Percentiles rank a stretch among this genome's conserved stretches.
Conservation (phyloP, 30 jellyfish, hydroid and myxozoan genomes). For the Nemopilema nomurai region DNA sequence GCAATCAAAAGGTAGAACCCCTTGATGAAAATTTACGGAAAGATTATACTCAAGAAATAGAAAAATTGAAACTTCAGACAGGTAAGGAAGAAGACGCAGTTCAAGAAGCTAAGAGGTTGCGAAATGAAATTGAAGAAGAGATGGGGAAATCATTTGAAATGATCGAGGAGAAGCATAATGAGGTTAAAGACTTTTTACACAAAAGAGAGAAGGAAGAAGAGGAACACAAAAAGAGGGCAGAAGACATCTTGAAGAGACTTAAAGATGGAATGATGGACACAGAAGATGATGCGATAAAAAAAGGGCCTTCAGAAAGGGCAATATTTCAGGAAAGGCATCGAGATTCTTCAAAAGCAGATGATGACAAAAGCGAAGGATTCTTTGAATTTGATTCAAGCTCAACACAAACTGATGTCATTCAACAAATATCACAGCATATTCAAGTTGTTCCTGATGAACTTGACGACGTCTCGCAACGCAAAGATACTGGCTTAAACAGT, state of each 20-base stretch:
- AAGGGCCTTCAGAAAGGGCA: too few species aligned
- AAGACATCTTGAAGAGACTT: slow-evolving; percentile 47
- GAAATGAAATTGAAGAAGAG: slow-evolving; percentile 57
- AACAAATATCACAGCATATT: slow-evolving; percentile 12
- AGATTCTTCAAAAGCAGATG: not conserved
- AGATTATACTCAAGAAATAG: slow-evolving; percentile 26
- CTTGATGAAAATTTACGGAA: not conserved
- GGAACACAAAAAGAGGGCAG: slow-evolving; percentile 59
- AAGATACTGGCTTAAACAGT: not conserved
- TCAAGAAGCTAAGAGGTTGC: slow-evolving; percentile 46
- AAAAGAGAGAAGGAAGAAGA: slow-evolving; percentile 63
- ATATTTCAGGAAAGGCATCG: too few species aligned
- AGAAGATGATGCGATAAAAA: slow-evolving; percentile 27
- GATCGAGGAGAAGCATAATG: slow-evolving; percentile 61
- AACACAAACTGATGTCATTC: slow-evolving; percentile 7
- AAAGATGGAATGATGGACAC: slow-evolving; percentile 48
- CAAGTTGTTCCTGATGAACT: slow-evolving; percentile 2
- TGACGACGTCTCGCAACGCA: not conserved
- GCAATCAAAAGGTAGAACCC: not conserved
- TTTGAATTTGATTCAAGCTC: not conserved
- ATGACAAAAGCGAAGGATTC: not conserved
- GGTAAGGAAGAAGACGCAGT: slow-evolving; percentile 35
- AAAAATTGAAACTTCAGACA: slow-evolving; percentile 21
- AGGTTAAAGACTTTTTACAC: slow-evolving; percentile 44
- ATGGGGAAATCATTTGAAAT: slow-evolving; percentile 68